Base-by-base conservation (phyloP, 2,113 vertebrate species). In the Lipophrys pholis region DNA sequence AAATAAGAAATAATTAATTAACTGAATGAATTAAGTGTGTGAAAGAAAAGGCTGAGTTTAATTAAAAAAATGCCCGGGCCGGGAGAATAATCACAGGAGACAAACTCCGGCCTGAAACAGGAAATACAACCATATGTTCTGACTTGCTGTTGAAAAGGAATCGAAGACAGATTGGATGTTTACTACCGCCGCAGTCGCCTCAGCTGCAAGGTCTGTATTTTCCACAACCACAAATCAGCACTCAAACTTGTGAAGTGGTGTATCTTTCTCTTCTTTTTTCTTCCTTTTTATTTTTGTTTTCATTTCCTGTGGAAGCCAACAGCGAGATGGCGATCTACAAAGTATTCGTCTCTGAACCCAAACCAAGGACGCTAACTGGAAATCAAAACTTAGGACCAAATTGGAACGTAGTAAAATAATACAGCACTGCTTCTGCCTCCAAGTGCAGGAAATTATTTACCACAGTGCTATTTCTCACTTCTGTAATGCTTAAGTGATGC, bases 241-340 rank as follows among this genome's bases (percentile, higher is more conserved):
- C 45, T 64, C 16, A 50, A 15, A 69, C 35, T 80, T 40, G 57
- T 57, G 49, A 65, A 65, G 70, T 49, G n/a, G 30, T 38, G 50
- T 11, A 42, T 73, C 7, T 65, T 1, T 68, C 36, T 43, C 3
- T 46, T 46, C 3, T 46, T 14, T 46, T 46, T 14, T 46, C 5
- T 51, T 49, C 61, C 53, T 15, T 54, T 62, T 49, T 5, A 11
- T 14, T 62, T 72, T 75, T 45, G 16, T 69, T 84, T 85, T 87
- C 82, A 85, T 79, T 89, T 81, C 80, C 75, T 77, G 39, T 56
- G 36, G n/a, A 16, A 73, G 67, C 52, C 68, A 16, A 17, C 39
- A 16, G 40, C 11, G 61, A 68, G 81, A 82, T 69, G 60, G 6
- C 7, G 2, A 76, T 76, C 64, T 66, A 45, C 60, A 60, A 54